Conservation (phyloP, 2,797 vertebrate genomes). For the Arctocebus calabarensis region DNA sequence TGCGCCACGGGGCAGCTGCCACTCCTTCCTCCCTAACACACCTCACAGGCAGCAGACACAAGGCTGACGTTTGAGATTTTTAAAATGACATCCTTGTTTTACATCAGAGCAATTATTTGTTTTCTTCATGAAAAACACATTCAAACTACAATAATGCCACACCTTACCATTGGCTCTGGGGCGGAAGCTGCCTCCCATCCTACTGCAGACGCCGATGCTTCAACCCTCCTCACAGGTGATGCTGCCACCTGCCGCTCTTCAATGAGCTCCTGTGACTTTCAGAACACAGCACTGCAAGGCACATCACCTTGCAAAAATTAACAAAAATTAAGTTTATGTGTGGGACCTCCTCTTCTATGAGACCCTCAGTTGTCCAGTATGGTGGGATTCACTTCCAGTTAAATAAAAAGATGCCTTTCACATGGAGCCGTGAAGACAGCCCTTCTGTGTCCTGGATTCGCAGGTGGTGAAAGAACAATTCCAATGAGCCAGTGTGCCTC, state of each 20-base stretch:
- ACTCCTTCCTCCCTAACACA: neutral
- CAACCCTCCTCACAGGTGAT: neutral
- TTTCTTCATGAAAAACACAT: neutral
- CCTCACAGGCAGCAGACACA: neutral
- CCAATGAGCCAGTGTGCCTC: neutral
- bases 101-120: neutral
- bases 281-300: neutral
- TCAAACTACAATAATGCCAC: neutral
- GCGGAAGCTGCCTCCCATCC: neutral
- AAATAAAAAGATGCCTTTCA: neutral
- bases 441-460: neutral
- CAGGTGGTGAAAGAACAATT: neutral
- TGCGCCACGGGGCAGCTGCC: neutral
- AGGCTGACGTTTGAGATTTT: neutral
- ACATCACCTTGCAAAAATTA: neutral
- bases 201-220: neutral
- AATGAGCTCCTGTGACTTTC: neutral
- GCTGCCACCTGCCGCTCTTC: neutral
- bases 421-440: neutral
- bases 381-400: neutral
- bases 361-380: neutral
- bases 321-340: constrained; percentile 2
- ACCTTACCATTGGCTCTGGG: neutral
- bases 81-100: neutral
- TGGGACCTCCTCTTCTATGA: neutral